Base-by-base conservation (phyloP, 2,888 invertebrate species). In the Drosophila rellima region DNA sequence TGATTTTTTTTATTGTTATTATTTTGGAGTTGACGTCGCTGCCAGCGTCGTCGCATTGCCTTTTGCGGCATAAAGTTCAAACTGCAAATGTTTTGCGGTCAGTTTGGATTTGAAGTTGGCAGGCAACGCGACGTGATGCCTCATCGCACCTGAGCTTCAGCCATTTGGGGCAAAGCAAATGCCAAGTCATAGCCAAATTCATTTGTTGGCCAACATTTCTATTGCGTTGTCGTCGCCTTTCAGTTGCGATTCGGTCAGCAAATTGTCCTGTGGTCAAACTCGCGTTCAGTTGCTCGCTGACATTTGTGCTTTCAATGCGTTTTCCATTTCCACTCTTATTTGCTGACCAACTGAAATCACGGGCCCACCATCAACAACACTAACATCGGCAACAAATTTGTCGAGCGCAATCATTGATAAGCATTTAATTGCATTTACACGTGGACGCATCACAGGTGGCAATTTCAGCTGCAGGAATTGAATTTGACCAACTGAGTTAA, bases 51-150 rank as follows among this genome's bases (percentile, higher is more conserved):
- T 48, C 61, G 68, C 17, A 61, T 54, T 45, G 60, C 64, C 74
- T 45, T 66, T 57, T 52, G 70, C 61, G 82, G 82, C 87, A 87
- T 84, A 74, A 89, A 85, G 85, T 88, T 80, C 77, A 85, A 80
- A 80, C 83, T 81, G 85, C 83, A 89, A 90, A 85, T 88, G 80
- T 83, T 90, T 88, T 90, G 90, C 89, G 90, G 90, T 90, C 90
- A 90, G 90, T 90, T 90, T 83, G 87, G 77, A 74, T 81, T 88
- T 71, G 79, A 85, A 88, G 89, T 87, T 87, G 76, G 89, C 74
- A 77, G 82, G 83, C 61, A 61, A 68, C 83, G 89, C 71, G 88
- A 84, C 88, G 78, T 66, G 68, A 61, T 74, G 75, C 60, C 64
- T 20, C 69, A 44, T 54, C 54, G 61, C 45, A 61, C 62, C 79